Evolutionary conservation across 2,888 invertebrate species (phyloP).

Genomic region (Neoaliturus tenellus): DNA sequence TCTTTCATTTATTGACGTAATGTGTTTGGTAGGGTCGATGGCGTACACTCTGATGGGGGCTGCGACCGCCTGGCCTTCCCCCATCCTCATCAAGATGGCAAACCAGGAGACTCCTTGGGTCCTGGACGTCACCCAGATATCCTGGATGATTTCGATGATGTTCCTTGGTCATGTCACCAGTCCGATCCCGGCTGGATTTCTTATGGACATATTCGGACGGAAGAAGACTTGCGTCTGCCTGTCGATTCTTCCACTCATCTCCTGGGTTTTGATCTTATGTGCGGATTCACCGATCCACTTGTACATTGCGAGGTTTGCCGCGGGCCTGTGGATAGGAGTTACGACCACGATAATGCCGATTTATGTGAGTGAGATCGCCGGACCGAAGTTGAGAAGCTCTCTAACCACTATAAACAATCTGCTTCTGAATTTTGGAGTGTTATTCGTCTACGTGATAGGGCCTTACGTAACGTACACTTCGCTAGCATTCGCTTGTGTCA

Average conservation of each 20-base stretch:
- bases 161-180: conserved; percentile 65
- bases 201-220: conserved; percentile 65
- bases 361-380: conserved; percentile 67
- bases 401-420: conserved; percentile 66
- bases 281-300: conserved; percentile 59
- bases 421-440: conserved; percentile 64
- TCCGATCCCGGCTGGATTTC: conserved; percentile 64
- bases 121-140: conserved; percentile 62
- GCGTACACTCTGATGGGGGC: conserved; percentile 41
- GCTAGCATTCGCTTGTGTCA: conserved; percentile 72
- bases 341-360: conserved; percentile 66
- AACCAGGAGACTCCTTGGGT: conserved; percentile 58
- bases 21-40: background rate
- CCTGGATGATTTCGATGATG: conserved; percentile 66
- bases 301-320: conserved; percentile 65
- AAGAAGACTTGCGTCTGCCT: conserved; percentile 63
- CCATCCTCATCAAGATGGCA: conserved; percentile 61
- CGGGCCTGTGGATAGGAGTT: conserved; percentile 65
- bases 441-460: conserved; percentile 64
- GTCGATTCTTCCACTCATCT: conserved; percentile 62
- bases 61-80: conserved; percentile 64
- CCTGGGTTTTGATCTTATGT: conserved; percentile 64
- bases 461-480: conserved; percentile 70
- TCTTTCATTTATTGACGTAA: background rate
- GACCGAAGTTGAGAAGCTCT: conserved; percentile 64